Percentiles rank a stretch among this genome's conserved stretches.
Conservation (phyloP, 2,888 invertebrate genomes). For the Caenorhabditis sp. region DNA sequence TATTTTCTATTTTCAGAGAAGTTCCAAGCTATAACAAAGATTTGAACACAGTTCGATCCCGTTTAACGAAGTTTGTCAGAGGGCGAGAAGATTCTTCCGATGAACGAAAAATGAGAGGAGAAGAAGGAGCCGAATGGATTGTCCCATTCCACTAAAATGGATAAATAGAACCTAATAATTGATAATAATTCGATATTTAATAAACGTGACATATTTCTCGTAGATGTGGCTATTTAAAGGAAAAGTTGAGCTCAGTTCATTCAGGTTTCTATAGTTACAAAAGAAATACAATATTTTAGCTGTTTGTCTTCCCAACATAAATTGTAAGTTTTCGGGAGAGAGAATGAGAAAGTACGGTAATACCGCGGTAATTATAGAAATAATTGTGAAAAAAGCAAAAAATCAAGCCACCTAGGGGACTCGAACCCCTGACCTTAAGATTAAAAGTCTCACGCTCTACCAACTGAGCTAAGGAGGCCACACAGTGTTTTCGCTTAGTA, state of each 20-base stretch:
- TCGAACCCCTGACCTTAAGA: constrained; percentile 59
- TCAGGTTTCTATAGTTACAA: neutral
- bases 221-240: neutral
- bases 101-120: constrained; percentile 11
- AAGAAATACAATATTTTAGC: constrained; percentile 1
- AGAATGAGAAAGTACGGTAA: neutral
- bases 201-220: constrained; percentile 10
- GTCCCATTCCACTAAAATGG: constrained; percentile 41
- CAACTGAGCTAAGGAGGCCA: constrained; percentile 47
- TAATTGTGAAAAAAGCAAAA: neutral
- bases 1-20: constrained; percentile 1
- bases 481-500: no score
- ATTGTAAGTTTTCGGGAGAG: neutral
- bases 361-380: no score
- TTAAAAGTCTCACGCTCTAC: constrained; percentile 65
- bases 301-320: neutral
- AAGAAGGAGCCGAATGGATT: constrained; percentile 50
- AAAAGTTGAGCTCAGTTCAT: neutral
- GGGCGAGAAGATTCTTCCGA: constrained; percentile 25
- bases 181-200: constrained; percentile 21
- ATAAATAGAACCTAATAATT: neutral
- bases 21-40: constrained; percentile 24
- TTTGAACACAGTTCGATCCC: constrained; percentile 37
- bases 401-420: constrained; percentile 53
- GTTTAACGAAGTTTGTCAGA: constrained; percentile 43